A percentile compares a stretch with the other conserved stretches of the same genome.
These are phyloP conservation scores for Anas flavirostris DNA, from an alignment of 2,797 vertebrate species.

Conservation along the genomic window DNA sequence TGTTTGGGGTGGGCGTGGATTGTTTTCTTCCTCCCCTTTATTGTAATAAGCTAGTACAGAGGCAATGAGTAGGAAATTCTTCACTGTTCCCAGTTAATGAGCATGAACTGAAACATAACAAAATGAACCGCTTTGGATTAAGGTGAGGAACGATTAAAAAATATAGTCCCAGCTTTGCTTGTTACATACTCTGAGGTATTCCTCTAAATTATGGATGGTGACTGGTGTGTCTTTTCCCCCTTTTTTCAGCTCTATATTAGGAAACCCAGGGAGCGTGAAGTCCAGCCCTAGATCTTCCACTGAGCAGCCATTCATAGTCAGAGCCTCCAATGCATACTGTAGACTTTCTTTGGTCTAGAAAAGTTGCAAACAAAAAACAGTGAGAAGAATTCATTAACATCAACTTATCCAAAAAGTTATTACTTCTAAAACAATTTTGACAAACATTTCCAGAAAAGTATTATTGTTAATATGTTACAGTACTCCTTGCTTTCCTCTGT, in stretches of 20 bases:
- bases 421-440: neutral
- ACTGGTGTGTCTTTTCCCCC: conserved; percentile 96
- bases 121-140: neutral
- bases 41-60: neutral
- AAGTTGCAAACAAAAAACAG: neutral
- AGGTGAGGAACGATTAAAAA: neutral
- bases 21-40: too few species aligned
- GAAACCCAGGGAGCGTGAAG: conserved; percentile 97
- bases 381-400: neutral
- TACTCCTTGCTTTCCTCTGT: neutral
- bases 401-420: neutral
- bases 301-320: conserved; percentile 98
- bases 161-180: neutral
- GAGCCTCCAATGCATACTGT: conserved; percentile 94
- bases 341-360: conserved; percentile 94
- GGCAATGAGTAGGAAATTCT: neutral
- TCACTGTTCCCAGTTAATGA: neutral
- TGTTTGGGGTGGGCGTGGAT: neutral
- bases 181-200: conserved; percentile 92
- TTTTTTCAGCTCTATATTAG: conserved; percentile 98
- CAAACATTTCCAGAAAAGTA: neutral
- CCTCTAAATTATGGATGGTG: conserved; percentile 97
- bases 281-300: conserved; percentile 98
- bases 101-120: neutral
- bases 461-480: neutral